These are phyloP conservation scores for Fundulus diaphanus DNA, from an alignment of 2,797 vertebrate species.

Conservation along the genomic window DNA sequence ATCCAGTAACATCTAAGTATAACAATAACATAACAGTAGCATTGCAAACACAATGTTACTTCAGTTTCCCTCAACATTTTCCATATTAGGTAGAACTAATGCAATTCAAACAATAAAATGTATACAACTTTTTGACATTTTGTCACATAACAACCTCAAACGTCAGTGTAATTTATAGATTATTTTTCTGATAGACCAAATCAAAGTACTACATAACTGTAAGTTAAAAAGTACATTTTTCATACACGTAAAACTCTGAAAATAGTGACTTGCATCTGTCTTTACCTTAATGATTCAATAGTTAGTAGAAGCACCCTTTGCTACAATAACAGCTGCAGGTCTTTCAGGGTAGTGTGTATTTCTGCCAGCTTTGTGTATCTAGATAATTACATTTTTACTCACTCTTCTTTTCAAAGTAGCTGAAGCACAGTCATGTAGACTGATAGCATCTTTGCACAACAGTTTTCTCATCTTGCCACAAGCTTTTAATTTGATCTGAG, in stretches of 20 bases:
- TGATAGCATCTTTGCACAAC: too few species aligned
- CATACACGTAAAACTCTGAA: not conserved
- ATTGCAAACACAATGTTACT: not conserved
- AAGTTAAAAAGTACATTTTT: not conserved
- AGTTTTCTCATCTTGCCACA: too few species aligned
- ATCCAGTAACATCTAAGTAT: not conserved
- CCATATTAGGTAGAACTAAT: not conserved
- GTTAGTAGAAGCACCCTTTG: too few species aligned
- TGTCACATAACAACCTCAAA: not conserved
- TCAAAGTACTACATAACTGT: not conserved
- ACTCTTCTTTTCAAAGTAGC: too few species aligned
- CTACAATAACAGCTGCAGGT: too few species aligned
- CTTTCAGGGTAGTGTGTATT: too few species aligned
- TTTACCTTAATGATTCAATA: too few species aligned
- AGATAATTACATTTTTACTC: too few species aligned
- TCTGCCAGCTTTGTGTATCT: too few species aligned
- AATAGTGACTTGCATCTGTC: not conserved
- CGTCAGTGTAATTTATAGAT: not conserved
- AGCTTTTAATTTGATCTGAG: too few species aligned
- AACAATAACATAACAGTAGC: not conserved
- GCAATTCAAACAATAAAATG: not conserved
- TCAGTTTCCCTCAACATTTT: not conserved
- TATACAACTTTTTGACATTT: not conserved
- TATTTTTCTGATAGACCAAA: not conserved
- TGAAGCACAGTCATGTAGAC: too few species aligned